Evolutionary conservation across 2,113 vertebrate genomes (phyloP), one percentile per base, ranked within the genome.

Genomic region (Cochlearius cochlearius): DNA sequence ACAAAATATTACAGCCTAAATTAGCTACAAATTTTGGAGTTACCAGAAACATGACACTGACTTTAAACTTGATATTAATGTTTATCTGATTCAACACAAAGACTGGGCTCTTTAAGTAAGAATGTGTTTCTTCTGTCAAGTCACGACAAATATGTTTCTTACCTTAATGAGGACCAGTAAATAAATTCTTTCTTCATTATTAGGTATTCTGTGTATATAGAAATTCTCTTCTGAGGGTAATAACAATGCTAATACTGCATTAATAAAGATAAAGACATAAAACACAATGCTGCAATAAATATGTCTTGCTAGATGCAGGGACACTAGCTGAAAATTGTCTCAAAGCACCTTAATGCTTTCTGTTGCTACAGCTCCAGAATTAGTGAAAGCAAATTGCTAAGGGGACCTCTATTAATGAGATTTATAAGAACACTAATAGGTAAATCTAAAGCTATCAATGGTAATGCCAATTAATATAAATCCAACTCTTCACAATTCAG

Each of bases 261-360:
- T 96, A 95, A 93, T 72, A 95, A 96, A 96, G 90, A 94, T 94
- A 97, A 97, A 97, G 81, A 96, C 58, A 96, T 81, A 94, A 97
- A 95, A 30, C 41, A 90, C 58, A 91, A 52, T 64, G 52, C 41
- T 83, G 56, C 49, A 82, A 56, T 92, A 97, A 97, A 93, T 96
- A 83, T 49, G 58, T 83, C 36, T 95, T 94, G 34, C 59, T 96
- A 94, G 60, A 67, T 75, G 43, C 15, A 86, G 86, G 67, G 64
- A 88, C 75, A 86, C 12, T 94, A 94, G 85, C 63, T 78, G 88
- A 96, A 98, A 98, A 98, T 94, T 94, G 73, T 96, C 55, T 97
- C 72, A 97, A 80, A 97, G 90, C 71, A 92, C 58, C 73, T 91
- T 92, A 90, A 90, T 93, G 92, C 9, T 94, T 96, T 94, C 82